Conservation (phyloP, 2,797 vertebrate species). For the Scarus forsteni region DNA sequence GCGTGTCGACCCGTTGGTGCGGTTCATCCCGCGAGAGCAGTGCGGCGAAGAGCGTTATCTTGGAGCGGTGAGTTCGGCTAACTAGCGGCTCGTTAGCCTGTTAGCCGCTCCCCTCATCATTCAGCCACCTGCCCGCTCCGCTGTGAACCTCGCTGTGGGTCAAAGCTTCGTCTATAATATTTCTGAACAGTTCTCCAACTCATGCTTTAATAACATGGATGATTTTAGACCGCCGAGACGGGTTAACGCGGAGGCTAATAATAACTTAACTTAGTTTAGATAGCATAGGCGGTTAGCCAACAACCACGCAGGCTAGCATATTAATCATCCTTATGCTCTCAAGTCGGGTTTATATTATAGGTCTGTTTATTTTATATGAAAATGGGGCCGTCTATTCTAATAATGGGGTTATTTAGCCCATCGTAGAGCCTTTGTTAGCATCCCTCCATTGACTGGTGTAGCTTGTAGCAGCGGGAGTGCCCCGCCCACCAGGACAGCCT, state of each 20-base stretch:
- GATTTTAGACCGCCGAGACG: neutral
- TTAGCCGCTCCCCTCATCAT: conserved; percentile 53
- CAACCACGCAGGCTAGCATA: neutral
- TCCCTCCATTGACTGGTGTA: conserved; percentile 17
- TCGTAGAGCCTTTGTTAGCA: neutral
- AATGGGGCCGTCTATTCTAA: too few species aligned
- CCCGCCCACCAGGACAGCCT: conserved; percentile 74
- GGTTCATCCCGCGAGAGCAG: neutral
- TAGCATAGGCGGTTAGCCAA: conserved; percentile 51
- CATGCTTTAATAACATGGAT: neutral
- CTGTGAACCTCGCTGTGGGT: neutral
- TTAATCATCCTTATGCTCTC: neutral
- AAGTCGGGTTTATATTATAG: too few species aligned
- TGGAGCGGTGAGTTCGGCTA: conserved; percentile 60
- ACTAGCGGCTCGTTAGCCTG: conserved; percentile 73
- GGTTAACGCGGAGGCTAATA: neutral
- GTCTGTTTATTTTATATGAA: too few species aligned
- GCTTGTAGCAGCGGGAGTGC: conserved; percentile 40
- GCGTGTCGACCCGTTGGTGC: too few species aligned
- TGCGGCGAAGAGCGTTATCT: neutral
- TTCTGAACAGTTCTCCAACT: neutral
- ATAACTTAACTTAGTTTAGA: conserved; percentile 41
- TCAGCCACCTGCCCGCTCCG: conserved; percentile 15
- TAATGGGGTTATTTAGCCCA: neutral
- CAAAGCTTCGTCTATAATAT: fast-evolving